Evolutionary conservation across 1,140 invertebrate genomes (phyloP).

Genomic region (Anastrepha obliqua): DNA sequence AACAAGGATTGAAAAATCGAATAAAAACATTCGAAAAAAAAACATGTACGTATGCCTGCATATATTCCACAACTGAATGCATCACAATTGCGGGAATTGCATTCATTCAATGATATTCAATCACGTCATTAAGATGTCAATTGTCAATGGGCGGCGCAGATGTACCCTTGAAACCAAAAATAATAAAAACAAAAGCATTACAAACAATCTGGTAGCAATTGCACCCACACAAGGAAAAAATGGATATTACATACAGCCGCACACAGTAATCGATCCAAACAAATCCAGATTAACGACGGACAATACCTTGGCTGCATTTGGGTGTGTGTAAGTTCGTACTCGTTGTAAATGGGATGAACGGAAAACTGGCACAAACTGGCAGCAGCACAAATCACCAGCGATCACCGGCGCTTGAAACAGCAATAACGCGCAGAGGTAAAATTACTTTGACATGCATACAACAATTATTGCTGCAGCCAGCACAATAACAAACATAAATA

Average conservation of each 20-base stretch:
- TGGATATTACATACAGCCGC: neutral
- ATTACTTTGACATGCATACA: conserved; percentile 17
- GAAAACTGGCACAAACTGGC: conserved; percentile 4
- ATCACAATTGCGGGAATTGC: neutral
- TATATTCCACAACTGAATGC: neutral
- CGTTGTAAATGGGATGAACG: neutral
- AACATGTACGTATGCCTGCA: neutral
- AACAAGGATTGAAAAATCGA: too few relatives aligned
- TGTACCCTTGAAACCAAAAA: conserved; percentile 44
- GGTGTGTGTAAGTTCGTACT: neutral
- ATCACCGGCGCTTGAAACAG: neutral
- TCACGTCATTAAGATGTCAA: conserved; percentile 52
- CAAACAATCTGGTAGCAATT: neutral
- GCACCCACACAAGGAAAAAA: neutral
- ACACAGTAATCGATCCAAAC: conserved; percentile 33
- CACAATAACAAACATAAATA: neutral
- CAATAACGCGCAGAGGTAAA: conserved; percentile 31
- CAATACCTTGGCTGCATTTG: neutral
- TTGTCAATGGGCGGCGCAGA: conserved; percentile 50
- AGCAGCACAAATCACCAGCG: conserved; percentile 32
- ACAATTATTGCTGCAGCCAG: neutral
- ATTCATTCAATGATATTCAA: conserved; percentile 28
- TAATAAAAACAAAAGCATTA: conserved; percentile 38
- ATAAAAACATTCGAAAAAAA: too few relatives aligned
- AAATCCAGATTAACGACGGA: neutral